Conservation (phyloP, 1,140 invertebrate genomes). For the Listronotus oregonensis region DNA sequence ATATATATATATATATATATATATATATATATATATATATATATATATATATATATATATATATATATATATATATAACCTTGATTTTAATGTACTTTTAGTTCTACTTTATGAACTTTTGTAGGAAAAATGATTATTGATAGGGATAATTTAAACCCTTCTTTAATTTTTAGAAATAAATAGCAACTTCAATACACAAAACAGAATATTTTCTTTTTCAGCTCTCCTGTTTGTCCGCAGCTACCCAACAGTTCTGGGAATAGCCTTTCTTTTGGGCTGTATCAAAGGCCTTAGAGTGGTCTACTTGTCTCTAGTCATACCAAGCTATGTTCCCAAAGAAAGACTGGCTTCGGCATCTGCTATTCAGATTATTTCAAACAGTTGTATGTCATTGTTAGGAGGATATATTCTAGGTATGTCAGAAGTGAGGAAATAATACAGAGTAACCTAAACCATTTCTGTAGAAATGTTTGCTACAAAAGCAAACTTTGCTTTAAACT, state of each 20-base stretch:
- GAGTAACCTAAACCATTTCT: neutral
- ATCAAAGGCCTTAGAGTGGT: slow-evolving; percentile 70
- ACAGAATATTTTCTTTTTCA: slow-evolving; percentile 17
- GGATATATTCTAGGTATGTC: slow-evolving; percentile 45
- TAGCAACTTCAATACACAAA: neutral
- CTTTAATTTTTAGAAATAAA: neutral
- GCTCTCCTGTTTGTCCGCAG: slow-evolving; percentile 17
- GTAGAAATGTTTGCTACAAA: neutral
- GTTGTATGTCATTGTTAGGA: slow-evolving; percentile 49
- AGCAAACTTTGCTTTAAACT: neutral
- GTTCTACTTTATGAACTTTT: too few relatives aligned
- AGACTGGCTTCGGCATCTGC: slow-evolving; percentile 66
- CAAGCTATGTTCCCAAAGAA: slow-evolving; percentile 67
- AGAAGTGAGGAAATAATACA: neutral
- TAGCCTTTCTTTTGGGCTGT: slow-evolving; percentile 65
- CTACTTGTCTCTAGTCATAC: slow-evolving; percentile 69
- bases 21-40: too few relatives aligned
- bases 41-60: too few relatives aligned
- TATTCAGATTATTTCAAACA: slow-evolving; percentile 65
- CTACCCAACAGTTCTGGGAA: slow-evolving; percentile 30
- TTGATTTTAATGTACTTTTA: too few relatives aligned
- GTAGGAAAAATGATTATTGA: too few relatives aligned
- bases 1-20: too few relatives aligned
- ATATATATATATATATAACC: too few relatives aligned
- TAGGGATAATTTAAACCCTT: too few relatives aligned